Base-by-base conservation (phyloP, 2,113 vertebrate genomes). In the Saccopteryx leptura region DNA sequence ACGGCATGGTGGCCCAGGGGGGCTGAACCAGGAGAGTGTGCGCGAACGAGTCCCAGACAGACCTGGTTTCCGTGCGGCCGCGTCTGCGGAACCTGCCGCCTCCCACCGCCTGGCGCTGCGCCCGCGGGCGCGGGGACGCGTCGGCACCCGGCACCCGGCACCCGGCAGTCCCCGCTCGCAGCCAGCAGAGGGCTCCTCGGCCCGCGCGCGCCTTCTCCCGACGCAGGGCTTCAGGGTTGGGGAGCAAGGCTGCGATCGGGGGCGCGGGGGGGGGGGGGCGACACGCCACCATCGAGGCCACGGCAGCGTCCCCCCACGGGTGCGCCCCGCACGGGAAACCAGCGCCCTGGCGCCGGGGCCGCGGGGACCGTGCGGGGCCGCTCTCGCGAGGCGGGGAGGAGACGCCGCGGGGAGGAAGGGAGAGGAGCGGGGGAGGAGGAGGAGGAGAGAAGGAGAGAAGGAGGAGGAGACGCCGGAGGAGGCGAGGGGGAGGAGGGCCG, bases 171-270 rank as follows among this genome's bases (percentile, higher is more conserved):
- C 84, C 26, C 56, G 23, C 46, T 9, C 0, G 88, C 63, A 26
- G 93, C 98, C 98, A 95, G 97, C 74, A 98, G 98, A 88, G 97
- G 98, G 98, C 98, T n/a, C 98, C 92, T 96, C 78, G 96, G 90
- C 88, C 78, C 90, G 48, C 89, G 13, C 82, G 19, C 23, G 31
- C 72, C 65, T 33, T 72, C 90, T 80, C 56, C 95, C 82, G 72
- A 33, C 50, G 72, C 97, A 26, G n/a, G 74, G 95, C 83, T 85
- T 33, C 11, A 19, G 84, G 33, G 74, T 58, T 12, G 65, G n/a
- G 61, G 83, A 28, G 90, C 58, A 23, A 72, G 91, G 85, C 92
- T 24, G 85, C 56, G 33, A 94, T 90, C 92, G 93, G 92, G 95
- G 89, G 97, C 84, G 97, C 84, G 39, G 39, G 2, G 39, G 3